phyloP scores from a whole-genome alignment of 2,797 vertebrate genomes.

The Otolemur crassicaudatus region DNA sequence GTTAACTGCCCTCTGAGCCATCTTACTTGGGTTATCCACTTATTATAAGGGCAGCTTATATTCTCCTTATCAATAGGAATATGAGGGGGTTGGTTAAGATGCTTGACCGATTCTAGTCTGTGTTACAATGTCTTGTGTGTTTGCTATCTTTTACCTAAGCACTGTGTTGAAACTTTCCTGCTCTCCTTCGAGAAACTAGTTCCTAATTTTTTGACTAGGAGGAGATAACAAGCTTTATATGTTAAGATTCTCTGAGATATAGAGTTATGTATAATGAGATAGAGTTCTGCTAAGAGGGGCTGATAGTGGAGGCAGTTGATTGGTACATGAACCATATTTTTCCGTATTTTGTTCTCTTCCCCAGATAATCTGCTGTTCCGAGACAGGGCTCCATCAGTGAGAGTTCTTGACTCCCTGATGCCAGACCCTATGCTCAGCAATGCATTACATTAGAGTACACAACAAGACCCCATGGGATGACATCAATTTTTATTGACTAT shows the following conservation, averaged over 20 bases:
- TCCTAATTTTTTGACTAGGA: neutral
- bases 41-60: neutral
- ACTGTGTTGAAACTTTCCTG: neutral
- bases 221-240: neutral
- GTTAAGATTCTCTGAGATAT: neutral
- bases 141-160: neutral
- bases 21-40: neutral
- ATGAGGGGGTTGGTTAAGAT: neutral
- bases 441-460: neutral
- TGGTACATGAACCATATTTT: neutral
- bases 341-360: neutral
- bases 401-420: neutral
- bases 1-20: neutral
- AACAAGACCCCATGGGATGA: neutral
- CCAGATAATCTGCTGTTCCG: neutral
- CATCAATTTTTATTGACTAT: neutral
- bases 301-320: neutral
- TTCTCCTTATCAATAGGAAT: neutral
- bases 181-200: neutral
- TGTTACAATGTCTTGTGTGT: neutral
- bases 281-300: neutral
- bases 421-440: neutral
- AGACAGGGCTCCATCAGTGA: neutral
- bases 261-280: neutral
- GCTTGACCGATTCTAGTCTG: neutral